Evolutionary conservation across 2,113 vertebrate genomes (phyloP), one percentile per base, ranked within the genome.

Genomic region (Tyto alba): DNA sequence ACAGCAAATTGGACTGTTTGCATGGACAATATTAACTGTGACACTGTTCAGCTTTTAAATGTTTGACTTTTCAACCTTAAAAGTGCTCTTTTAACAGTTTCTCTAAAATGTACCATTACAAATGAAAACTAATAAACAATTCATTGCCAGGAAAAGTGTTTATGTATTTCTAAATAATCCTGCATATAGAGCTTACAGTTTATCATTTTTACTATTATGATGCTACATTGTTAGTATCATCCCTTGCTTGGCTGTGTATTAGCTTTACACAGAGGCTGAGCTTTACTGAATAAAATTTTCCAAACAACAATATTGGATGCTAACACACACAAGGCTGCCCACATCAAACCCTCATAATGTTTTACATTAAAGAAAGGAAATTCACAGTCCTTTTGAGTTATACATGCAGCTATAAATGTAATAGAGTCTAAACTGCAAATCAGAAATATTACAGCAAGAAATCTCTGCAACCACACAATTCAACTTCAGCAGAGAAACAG

Each of bases 251-350:
- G 64, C 26, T 69, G 52, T n/a, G 15, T 77, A 95, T 82, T 93
- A 57, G 36, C 41, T 93, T 66, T 84, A 69, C 34, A 84, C 43
- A 47, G 29, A 79, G 36, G 27, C 41, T 89, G 45, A 90, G 32
- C 36, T 93, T 62, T 63, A 71, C 29, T 22, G 43, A 94, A 90
- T n/a, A 91, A 85, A 87, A 71, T 85, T 68, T 93, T 47, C 69
- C 45, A 89, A 95, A 92, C 74, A 89, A 92, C 25, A 71, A 56
- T 78, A 96, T 30, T 87, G 74, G 76, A 95, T 95, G 89, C 83
- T 94, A 85, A 79, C 47, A 76, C 89, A 96, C 72, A 88, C 66
- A 86, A 16, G 6, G 16, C 40, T 72, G 60, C 62, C 71, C 67
- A 74, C 10, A 80, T 10, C 40, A 73, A 89, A 71, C 27, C 7